Conservation (phyloP, 2,888 invertebrate genomes). For the Sarcophaga variegata region DNA sequence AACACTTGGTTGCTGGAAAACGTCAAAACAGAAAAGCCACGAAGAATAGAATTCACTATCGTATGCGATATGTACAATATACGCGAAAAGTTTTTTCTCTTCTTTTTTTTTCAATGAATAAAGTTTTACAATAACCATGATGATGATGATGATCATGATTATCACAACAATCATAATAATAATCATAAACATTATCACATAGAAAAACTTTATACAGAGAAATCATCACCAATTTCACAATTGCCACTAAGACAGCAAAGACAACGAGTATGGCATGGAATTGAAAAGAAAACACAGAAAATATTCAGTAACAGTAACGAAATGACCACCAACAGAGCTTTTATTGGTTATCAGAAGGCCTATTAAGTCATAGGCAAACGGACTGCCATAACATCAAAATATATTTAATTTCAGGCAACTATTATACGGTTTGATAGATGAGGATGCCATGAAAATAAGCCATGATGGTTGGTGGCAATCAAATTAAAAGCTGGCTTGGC, state of each 20-base stretch:
- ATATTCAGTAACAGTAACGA: conserved; percentile 69
- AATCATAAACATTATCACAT: conserved; percentile 32
- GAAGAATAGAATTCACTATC: conserved; percentile 38
- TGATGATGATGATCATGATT: conserved; percentile 37
- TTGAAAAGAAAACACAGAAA: conserved; percentile 61
- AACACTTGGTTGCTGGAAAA: conserved; percentile 45
- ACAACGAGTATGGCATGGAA: neutral
- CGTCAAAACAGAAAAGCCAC: conserved; percentile 41
- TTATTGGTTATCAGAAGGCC: conserved; percentile 78
- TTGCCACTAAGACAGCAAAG: conserved; percentile 64
- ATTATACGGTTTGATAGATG: conserved; percentile 42
- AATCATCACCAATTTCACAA: conserved; percentile 50
- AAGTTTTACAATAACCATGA: conserved; percentile 39
- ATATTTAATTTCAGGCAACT: conserved; percentile 45
- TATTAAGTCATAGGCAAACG: conserved; percentile 78
- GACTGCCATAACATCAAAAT: conserved; percentile 28
- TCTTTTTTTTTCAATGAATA: conserved; percentile 31
- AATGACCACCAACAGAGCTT: conserved; percentile 80
- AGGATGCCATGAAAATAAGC: neutral
- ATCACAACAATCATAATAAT: conserved; percentile 7
- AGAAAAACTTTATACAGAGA: conserved; percentile 54
- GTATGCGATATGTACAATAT: conserved; percentile 25
- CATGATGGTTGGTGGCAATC: conserved; percentile 61
- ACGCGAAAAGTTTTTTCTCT: neutral
- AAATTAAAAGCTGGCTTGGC: conserved; percentile 34